Evolutionary conservation across 2,888 invertebrate genomes (phyloP).

Genomic region (Anoncus sp.): DNA sequence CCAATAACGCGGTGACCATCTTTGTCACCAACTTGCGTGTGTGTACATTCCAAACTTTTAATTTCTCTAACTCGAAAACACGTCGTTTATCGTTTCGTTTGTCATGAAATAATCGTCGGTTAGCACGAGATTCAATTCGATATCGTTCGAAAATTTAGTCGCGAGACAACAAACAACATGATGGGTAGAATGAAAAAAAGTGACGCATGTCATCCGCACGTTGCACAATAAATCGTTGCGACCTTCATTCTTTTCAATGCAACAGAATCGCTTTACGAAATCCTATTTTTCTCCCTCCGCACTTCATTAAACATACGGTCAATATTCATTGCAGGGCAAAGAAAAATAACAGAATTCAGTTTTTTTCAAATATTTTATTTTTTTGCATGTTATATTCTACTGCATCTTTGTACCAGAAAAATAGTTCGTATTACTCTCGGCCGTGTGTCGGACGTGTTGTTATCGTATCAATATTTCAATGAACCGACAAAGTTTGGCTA

Average conservation of each 20-base stretch:
- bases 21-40: constrained; percentile 77
- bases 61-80: constrained; percentile 5
- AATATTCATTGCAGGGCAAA: constrained; percentile 2
- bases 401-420: neutral
- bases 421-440: neutral
- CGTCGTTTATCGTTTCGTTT: neutral
- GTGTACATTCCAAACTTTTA: constrained; percentile 63
- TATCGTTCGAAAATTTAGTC: constrained; percentile 2
- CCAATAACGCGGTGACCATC: constrained; percentile 77
- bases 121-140: neutral
- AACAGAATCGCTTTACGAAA: constrained; percentile 69
- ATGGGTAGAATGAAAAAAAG: constrained; percentile 30
- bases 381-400: neutral
- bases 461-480: neutral
- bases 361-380: neutral
- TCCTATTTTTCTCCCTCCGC: constrained; percentile 19
- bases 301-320: constrained; percentile 29
- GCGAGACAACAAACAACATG: constrained; percentile 2
- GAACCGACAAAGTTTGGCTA: neutral
- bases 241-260: constrained; percentile 69
- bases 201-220: constrained; percentile 54
- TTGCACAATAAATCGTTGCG: constrained; percentile 69
- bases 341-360: neutral
- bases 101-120: neutral
- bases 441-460: neutral